Evolutionary conservation across 1,140 invertebrate species (phyloP).

Genomic region (Euglossa dilemma): DNA sequence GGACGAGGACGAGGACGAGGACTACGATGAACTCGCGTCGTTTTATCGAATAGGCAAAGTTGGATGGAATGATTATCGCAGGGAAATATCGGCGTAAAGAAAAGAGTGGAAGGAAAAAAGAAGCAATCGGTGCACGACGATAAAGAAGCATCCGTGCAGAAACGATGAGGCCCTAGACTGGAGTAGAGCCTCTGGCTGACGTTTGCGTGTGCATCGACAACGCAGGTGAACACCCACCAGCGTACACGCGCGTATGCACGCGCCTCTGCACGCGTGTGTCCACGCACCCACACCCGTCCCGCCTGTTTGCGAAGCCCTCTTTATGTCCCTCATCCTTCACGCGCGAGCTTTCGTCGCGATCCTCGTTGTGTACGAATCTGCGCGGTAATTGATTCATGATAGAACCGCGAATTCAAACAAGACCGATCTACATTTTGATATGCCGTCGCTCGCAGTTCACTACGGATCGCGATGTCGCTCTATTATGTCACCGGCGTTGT

Average conservation of each 20-base stretch:
- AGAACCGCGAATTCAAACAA: conserved; percentile 77
- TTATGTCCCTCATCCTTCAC: conserved; percentile 65
- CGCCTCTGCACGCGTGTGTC: background rate
- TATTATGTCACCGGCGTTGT: conserved; percentile 63
- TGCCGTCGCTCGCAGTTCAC: conserved; percentile 61
- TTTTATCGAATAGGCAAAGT: conserved; percentile 61
- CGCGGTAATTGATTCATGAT: conserved; percentile 79
- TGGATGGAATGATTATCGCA: conserved; percentile 65
- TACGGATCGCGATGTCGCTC: conserved; percentile 59
- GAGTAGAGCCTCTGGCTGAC: background rate
- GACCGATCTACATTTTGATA: conserved; percentile 74
- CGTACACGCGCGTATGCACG: background rate
- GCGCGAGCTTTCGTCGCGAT: conserved; percentile 68
- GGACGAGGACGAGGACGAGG: too few species aligned
- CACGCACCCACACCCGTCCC: background rate
- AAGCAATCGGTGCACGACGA: conserved; percentile 43
- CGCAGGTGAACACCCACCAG: conserved; percentile 20
- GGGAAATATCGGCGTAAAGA: conserved; percentile 29
- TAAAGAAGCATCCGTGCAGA: conserved; percentile 36
- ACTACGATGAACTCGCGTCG: conserved; percentile 51
- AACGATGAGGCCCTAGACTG: conserved; percentile 32
- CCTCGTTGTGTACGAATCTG: conserved; percentile 74
- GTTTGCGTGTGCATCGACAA: conserved; percentile 44
- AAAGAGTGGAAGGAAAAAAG: conserved; percentile 8
- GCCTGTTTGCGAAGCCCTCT: conserved; percentile 49